phyloP scores from a whole-genome alignment of 2,797 vertebrate genomes.

The Borostomias antarcticus region DNA sequence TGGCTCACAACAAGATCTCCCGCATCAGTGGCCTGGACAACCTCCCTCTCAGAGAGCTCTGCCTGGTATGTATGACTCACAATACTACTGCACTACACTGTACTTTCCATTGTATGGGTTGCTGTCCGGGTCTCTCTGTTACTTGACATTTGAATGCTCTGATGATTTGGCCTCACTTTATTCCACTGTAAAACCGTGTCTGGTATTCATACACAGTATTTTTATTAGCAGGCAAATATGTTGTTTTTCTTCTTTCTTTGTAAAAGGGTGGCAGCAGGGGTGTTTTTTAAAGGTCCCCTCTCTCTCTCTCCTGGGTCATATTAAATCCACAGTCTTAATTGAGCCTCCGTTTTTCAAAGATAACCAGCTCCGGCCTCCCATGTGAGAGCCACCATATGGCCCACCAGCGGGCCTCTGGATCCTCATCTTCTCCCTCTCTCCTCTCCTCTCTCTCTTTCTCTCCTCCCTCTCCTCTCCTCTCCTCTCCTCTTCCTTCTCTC shows the following conservation, averaged over 20 bases:
- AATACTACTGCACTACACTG: neutral
- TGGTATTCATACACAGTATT: neutral
- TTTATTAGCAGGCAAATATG: neutral
- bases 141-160: constrained; percentile 19
- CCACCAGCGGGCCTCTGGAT: constrained; percentile 34
- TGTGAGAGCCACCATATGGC: constrained; percentile 53
- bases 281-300: neutral
- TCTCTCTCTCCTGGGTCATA: constrained; percentile 4
- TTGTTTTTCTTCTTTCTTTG: neutral
- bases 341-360: constrained; percentile 23
- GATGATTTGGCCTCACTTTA: constrained; percentile 28
- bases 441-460: neutral
- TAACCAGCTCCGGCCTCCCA: constrained; percentile 14
- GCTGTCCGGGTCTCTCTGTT: neutral
- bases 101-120: no score
- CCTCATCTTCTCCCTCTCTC: constrained; percentile 41
- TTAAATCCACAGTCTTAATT: constrained; percentile 19
- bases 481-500: no score
- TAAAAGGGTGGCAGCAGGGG: constrained; percentile 2
- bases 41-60: constrained; percentile 82
- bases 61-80: constrained; percentile 77
- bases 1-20: constrained; percentile 86
- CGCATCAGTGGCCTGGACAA: constrained; percentile 73
- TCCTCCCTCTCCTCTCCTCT: neutral
- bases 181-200: neutral